These are phyloP conservation scores for Nowickia ferox DNA, from an alignment of 2,888 invertebrate genomes.

Conservation along the genomic window DNA sequence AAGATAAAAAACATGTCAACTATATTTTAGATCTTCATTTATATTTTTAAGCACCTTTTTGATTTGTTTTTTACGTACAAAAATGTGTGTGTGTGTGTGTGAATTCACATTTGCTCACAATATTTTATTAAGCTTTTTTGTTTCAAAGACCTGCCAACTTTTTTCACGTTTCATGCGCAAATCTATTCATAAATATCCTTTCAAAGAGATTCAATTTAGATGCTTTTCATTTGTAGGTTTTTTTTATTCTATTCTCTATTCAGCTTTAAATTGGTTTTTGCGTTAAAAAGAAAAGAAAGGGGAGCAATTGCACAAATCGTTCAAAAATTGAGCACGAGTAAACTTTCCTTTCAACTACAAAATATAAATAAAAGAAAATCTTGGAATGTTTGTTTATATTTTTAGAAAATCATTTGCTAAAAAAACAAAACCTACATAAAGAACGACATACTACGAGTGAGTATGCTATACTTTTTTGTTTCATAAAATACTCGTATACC, in stretches of 20 bases:
- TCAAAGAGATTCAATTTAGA: constrained; percentile 71
- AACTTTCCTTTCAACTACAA: constrained; percentile 61
- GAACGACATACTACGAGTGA: background rate
- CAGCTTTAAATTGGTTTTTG: constrained; percentile 66
- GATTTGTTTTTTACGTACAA: background rate
- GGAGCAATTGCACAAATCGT: background rate
- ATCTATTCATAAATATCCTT: constrained; percentile 68
- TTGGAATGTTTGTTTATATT: constrained; percentile 53
- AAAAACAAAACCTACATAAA: background rate
- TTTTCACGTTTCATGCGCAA: constrained; percentile 24
- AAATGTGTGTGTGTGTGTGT: background rate
- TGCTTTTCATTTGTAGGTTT: constrained; percentile 51
- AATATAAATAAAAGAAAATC: background rate
- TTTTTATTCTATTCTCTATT: constrained; percentile 29
- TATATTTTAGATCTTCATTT: constrained; percentile 23
- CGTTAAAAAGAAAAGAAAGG: constrained; percentile 28
- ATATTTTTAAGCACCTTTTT: constrained; percentile 37
- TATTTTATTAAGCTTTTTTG: constrained; percentile 40
- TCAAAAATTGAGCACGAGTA: constrained; percentile 63
- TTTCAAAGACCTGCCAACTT: constrained; percentile 15
- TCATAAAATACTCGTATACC: constrained; percentile 27
- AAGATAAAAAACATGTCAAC: constrained; percentile 44
- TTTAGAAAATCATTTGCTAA: constrained; percentile 30
- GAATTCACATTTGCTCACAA: background rate
- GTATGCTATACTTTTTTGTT: constrained; percentile 34